Evolutionary conservation across 2,113 vertebrate genomes (phyloP).

Genomic region (Pseudolaguvia tuberculata): DNA sequence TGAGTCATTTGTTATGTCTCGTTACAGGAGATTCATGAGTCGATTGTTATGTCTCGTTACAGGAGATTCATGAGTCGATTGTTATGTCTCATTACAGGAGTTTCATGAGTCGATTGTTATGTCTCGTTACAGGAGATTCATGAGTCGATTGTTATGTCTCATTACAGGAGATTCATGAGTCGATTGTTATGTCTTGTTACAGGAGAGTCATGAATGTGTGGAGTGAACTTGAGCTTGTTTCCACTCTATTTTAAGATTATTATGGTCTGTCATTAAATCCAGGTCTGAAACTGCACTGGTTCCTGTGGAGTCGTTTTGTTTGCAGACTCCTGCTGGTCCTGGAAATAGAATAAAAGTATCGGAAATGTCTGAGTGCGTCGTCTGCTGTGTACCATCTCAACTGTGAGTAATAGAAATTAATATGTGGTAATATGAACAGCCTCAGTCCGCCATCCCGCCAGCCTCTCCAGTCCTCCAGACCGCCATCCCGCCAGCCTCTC

Average conservation of each 20-base stretch:
- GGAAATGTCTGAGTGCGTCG: conserved; percentile 3
- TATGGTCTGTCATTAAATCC: too few species aligned
- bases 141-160: too few species aligned
- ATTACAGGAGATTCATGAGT: too few species aligned
- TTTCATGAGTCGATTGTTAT: too few species aligned
- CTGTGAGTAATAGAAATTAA: conserved; percentile 45
- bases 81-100: too few species aligned
- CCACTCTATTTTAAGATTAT: too few species aligned
- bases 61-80: too few species aligned
- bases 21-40: not conserved
- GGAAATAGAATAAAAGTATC: conserved; percentile 15
- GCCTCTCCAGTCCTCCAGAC: too few species aligned
- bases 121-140: not conserved
- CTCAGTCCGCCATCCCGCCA: not conserved
- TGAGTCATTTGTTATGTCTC: too few species aligned
- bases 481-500: too few species aligned
- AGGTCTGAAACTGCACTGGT: not conserved
- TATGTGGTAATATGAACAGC: conserved; percentile 60
- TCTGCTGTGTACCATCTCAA: conserved; percentile 1
- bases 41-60: too few species aligned
- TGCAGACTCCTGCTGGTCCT: not conserved
- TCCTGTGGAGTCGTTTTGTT: not conserved
- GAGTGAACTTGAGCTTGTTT: not conserved
- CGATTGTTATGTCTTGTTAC: too few species aligned
- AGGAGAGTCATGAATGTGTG: not conserved